Percentiles rank a stretch among this genome's conserved stretches.
These are phyloP conservation scores for Zaprionus obscuricornis DNA, from an alignment of 2,888 invertebrate genomes.

Conservation along the genomic window DNA sequence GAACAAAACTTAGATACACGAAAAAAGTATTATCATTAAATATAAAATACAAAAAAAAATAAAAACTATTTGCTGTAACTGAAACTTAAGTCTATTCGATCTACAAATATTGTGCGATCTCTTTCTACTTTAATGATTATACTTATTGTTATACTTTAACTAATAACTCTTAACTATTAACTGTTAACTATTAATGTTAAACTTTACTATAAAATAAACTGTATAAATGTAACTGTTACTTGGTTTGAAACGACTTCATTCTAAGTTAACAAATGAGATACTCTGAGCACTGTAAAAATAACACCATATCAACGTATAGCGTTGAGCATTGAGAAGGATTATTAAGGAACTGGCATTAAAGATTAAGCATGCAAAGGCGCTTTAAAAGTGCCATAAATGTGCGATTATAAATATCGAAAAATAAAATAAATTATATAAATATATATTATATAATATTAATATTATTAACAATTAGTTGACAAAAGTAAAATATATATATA, in stretches of 20 bases:
- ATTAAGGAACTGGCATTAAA: constrained; percentile 22
- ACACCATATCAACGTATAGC: constrained; percentile 79
- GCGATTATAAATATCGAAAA: constrained; percentile 24
- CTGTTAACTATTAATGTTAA: constrained; percentile 1
- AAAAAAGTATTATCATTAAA: constrained; percentile 41
- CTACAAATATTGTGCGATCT: constrained; percentile 40
- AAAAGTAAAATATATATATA: constrained; percentile 46
- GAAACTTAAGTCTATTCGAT: constrained; percentile 63
- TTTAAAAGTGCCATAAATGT: constrained; percentile 64
- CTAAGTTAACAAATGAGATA: constrained; percentile 39
- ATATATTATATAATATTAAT: constrained; percentile 39
- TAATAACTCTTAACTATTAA: constrained; percentile 7
- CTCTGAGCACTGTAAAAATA: constrained; percentile 77
- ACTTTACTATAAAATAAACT: too few species aligned
- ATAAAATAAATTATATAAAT: constrained; percentile 21
- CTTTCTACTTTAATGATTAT: constrained; percentile 42
- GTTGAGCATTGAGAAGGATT: constrained; percentile 38
- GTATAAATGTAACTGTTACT: constrained; percentile 38
- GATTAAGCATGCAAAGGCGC: constrained; percentile 41
- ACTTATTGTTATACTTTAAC: constrained; percentile 30
- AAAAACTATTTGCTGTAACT: constrained; percentile 51
- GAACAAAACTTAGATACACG: constrained; percentile 36
- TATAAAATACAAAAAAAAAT: constrained; percentile 8
- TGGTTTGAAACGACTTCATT: constrained; percentile 39
- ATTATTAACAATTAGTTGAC: too few species aligned